These are phyloP conservation scores for Rhogogaster chlorosoma DNA, from an alignment of 2,888 invertebrate genomes.

Conservation along the genomic window DNA sequence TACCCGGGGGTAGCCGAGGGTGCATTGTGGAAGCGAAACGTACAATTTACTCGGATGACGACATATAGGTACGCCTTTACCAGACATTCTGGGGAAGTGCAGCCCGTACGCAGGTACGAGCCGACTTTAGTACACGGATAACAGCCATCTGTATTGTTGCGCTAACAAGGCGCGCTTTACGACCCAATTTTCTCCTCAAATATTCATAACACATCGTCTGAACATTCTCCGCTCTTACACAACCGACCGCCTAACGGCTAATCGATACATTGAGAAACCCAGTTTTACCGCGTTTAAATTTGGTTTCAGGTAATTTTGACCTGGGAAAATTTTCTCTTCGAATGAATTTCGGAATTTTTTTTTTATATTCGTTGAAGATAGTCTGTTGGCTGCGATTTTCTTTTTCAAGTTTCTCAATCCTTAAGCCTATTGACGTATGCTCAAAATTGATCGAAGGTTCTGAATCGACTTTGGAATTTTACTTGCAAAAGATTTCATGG, in stretches of 20 bases:
- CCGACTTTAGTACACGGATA: background rate
- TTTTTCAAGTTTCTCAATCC: too few relatives aligned
- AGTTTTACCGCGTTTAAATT: background rate
- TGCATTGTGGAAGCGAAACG: constrained; percentile 60
- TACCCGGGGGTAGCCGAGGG: constrained; percentile 30
- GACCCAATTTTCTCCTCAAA: constrained; percentile 67
- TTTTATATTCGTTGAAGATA: too few relatives aligned
- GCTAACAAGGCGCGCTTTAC: constrained; percentile 66
- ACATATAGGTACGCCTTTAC: constrained; percentile 42
- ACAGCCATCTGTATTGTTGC: constrained; percentile 59
- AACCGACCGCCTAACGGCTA: background rate
- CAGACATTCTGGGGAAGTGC: background rate
- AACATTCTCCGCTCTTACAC: constrained; percentile 14
- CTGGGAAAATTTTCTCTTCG: background rate
- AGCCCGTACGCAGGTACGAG: background rate
- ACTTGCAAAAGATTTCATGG: background rate
- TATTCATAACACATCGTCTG: constrained; percentile 61
- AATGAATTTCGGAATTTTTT: background rate
- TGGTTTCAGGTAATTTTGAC: background rate
- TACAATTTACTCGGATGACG: constrained; percentile 67
- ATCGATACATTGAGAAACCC: background rate
- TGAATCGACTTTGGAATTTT: too few relatives aligned
- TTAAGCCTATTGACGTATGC: too few relatives aligned
- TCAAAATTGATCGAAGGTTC: too few relatives aligned
- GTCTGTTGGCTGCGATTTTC: too few relatives aligned